Evolutionary conservation across 2,888 invertebrate species (phyloP).

Genomic region (Meiosimyza decipiens): DNA sequence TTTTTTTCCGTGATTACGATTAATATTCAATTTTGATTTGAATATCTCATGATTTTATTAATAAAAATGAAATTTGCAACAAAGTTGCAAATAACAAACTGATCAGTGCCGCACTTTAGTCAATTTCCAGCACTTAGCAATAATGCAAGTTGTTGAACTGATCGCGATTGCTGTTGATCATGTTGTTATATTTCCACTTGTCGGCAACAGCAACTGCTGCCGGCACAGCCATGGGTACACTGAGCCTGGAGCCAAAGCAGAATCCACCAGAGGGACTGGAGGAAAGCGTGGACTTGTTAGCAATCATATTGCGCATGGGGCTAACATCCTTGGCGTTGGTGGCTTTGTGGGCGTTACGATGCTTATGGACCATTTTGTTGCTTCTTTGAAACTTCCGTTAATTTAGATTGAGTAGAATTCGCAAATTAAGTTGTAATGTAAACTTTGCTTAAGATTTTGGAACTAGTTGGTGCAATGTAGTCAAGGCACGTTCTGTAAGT

Average conservation of each 20-base stretch:
- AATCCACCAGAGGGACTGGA: constrained; percentile 50
- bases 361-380: constrained; percentile 62
- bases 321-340: constrained; percentile 57
- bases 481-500: constrained; percentile 89
- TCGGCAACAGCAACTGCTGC: constrained; percentile 40
- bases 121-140: constrained; percentile 49
- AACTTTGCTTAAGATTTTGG: constrained; percentile 18
- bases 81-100: background rate
- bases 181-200: constrained; percentile 61
- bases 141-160: constrained; percentile 64
- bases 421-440: background rate
- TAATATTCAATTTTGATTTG: background rate
- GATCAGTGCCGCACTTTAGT: background rate
- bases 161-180: constrained; percentile 62
- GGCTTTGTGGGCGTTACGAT: constrained; percentile 55
- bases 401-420: constrained; percentile 1
- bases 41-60: background rate
- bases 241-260: constrained; percentile 23
- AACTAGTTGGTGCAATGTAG: constrained; percentile 7
- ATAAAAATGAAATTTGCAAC: constrained; percentile 1
- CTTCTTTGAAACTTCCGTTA: constrained; percentile 9
- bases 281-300: constrained; percentile 49
- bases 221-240: background rate
- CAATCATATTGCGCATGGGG: constrained; percentile 51
- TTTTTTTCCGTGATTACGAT: constrained; percentile 5